Evolutionary conservation across 1,140 invertebrate genomes (phyloP).

Genomic region (Glossosoma conforme): DNA sequence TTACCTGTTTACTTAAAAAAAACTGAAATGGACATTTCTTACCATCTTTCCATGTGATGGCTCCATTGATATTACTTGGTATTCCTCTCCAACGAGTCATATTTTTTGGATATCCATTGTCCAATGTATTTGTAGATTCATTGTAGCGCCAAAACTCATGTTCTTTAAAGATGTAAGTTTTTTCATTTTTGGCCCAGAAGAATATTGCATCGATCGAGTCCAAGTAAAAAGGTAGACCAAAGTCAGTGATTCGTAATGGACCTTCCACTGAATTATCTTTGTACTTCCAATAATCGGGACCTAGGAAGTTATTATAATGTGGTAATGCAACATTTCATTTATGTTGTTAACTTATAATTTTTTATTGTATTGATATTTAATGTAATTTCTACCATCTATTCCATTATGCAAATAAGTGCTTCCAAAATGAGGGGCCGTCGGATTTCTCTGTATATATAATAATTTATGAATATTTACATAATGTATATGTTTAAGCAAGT

Average conservation of each 20-base stretch:
- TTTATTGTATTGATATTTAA: too few relatives aligned
- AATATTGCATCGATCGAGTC: slow-evolving; percentile 66
- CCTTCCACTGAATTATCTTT: slow-evolving; percentile 54
- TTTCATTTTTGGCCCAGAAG: slow-evolving; percentile 56
- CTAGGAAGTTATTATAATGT: too few relatives aligned
- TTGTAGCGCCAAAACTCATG: slow-evolving; percentile 67
- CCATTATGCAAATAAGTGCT: too few relatives aligned
- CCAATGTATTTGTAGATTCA: slow-evolving; percentile 52
- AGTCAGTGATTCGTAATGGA: slow-evolving; percentile 53
- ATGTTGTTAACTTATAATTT: too few relatives aligned
- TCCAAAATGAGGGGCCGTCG: too few relatives aligned
- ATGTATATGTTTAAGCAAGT: too few relatives aligned
- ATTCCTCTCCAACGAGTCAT: slow-evolving; percentile 65
- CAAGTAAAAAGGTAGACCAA: slow-evolving; percentile 58
- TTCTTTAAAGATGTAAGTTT: slow-evolving; percentile 56
- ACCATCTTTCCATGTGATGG: slow-evolving; percentile 59
- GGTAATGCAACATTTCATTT: too few relatives aligned
- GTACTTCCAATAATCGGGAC: slow-evolving; percentile 64
- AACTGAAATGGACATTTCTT: slow-evolving; percentile 19
- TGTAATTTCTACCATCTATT: too few relatives aligned
- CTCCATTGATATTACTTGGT: slow-evolving; percentile 58
- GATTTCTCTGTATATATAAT: too few relatives aligned
- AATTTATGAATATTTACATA: too few relatives aligned
- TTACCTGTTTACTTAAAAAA: neutral
- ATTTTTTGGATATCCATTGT: slow-evolving; percentile 61